These are phyloP conservation scores for Drosophila sulfurigaster DNA, from an alignment of 1,140 invertebrate species.

Conservation along the genomic window DNA sequence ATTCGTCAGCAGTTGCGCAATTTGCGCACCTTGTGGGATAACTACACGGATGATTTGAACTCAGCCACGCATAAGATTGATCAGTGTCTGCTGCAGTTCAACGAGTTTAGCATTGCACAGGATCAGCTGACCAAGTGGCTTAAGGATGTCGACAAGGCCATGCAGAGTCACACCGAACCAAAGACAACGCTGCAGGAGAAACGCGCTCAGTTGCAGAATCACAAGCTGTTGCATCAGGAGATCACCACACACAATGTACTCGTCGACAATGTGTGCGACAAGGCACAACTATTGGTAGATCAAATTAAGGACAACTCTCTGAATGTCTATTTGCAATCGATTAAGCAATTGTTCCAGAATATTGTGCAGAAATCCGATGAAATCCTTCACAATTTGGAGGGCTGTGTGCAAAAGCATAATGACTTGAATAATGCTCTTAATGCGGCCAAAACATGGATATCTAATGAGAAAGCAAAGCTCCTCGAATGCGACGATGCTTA, in stretches of 20 bases:
- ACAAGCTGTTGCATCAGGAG: conserved; percentile 97
- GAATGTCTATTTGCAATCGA: conserved; percentile 94
- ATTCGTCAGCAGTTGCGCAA: conserved; percentile 95
- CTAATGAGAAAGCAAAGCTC: conserved; percentile 91
- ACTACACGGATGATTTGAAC: conserved; percentile 93
- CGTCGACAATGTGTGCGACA: conserved; percentile 96
- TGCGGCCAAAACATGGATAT: conserved; percentile 92
- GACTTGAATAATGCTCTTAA: conserved; percentile 90
- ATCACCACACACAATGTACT: conserved; percentile 96
- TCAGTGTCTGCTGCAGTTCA: conserved; percentile 94
- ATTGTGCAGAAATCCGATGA: conserved; percentile 95
- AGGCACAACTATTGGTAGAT: conserved; percentile 94
- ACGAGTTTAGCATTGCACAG: conserved; percentile 94
- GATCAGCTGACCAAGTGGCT: conserved; percentile 97
- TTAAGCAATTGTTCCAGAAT: conserved; percentile 94
- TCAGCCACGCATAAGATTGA: conserved; percentile 92
- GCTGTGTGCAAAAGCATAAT: conserved; percentile 94
- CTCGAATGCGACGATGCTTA: conserved; percentile 91
- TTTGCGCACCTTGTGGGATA: conserved; percentile 94
- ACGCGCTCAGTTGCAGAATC: conserved; percentile 96
- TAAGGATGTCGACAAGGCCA: conserved; percentile 94
- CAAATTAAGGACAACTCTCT: conserved; percentile 95
- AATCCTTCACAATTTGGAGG: conserved; percentile 93
- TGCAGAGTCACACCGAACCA: conserved; percentile 95
- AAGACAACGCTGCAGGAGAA: conserved; percentile 97